Conservation (phyloP, 2,888 invertebrate species). For the Brachypalpus laphriformis region DNA sequence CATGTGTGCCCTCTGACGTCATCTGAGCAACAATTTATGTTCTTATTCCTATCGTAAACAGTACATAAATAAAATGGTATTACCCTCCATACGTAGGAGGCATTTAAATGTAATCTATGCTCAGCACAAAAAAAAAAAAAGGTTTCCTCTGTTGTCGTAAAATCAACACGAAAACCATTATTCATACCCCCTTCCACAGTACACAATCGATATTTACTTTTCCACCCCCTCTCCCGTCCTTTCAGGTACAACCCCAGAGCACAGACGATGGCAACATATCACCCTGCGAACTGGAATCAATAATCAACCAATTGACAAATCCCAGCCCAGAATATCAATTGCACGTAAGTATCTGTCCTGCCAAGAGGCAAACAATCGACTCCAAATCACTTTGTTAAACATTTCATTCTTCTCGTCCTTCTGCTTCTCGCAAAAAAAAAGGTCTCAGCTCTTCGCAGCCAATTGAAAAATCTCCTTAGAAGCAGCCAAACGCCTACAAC, state of each 20-base stretch:
- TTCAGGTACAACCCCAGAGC: slow-evolving; percentile 79
- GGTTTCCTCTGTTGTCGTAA: not conserved
- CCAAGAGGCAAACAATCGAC: not conserved
- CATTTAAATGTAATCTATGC: slow-evolving; percentile 48
- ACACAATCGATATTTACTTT: slow-evolving; percentile 38
- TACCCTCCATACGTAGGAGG: not conserved
- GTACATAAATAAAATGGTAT: slow-evolving; percentile 32
- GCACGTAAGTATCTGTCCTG: slow-evolving; percentile 80
- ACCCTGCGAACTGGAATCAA: slow-evolving; percentile 81
- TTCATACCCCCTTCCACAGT: slow-evolving; percentile 12
- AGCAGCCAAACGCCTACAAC: slow-evolving; percentile 78
- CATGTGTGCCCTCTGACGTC: slow-evolving; percentile 3
- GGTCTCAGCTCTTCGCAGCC: slow-evolving; percentile 81
- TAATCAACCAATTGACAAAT: slow-evolving; percentile 81
- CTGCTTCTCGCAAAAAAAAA: slow-evolving; percentile 76
- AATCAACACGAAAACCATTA: slow-evolving; percentile 22
- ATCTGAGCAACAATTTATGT: slow-evolving; percentile 18
- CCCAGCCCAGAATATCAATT: slow-evolving; percentile 82
- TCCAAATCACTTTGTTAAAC: not conserved
- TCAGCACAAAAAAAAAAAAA: slow-evolving; percentile 4
- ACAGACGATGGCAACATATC: slow-evolving; percentile 80
- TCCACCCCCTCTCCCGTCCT: not conserved
- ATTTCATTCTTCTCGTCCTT: too few species aligned
- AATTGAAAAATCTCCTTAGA: slow-evolving; percentile 80
- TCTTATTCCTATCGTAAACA: slow-evolving; percentile 36